Percentiles rank a stretch among this genome's conserved stretches.
Evolutionary conservation across 2,113 vertebrate genomes (phyloP).

Genomic region (Aphyosemion australe): DNA sequence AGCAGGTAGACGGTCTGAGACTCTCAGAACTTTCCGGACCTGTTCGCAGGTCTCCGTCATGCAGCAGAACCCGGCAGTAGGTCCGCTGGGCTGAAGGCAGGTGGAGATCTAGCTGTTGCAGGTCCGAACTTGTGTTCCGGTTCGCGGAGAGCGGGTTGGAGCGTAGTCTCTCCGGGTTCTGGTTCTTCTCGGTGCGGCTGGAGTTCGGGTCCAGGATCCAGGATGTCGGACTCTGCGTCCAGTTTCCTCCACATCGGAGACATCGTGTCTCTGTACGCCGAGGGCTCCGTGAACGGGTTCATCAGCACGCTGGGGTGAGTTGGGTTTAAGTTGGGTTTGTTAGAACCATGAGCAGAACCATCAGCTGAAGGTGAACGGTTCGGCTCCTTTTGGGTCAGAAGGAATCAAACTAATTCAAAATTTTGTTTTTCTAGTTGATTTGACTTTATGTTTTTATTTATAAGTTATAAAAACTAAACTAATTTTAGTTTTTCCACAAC

Average conservation of each 20-base stretch:
- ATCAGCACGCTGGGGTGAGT: slow-evolving; percentile 94
- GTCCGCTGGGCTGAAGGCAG: neutral
- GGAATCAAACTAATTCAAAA: too few relatives aligned
- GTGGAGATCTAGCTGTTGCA: neutral
- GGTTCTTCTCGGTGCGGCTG: neutral
- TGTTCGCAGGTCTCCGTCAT: neutral
- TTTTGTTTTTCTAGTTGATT: too few relatives aligned
- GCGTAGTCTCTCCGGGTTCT: slow-evolving; percentile 3
- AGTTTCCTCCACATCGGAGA: slow-evolving; percentile 94
- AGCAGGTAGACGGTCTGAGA: too few relatives aligned
- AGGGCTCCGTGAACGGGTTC: slow-evolving; percentile 91
- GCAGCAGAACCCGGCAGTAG: slow-evolving; percentile 27
- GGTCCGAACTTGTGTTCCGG: neutral
- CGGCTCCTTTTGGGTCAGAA: too few relatives aligned
- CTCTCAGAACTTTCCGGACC: neutral
- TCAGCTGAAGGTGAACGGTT: too few relatives aligned
- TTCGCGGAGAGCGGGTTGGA: neutral
- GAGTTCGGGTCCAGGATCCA: slow-evolving; percentile 8
- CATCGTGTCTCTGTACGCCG: slow-evolving; percentile 91
- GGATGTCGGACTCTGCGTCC: slow-evolving; percentile 90
- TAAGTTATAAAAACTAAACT: too few relatives aligned
- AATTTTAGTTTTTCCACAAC: too few relatives aligned
- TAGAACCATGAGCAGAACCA: too few relatives aligned
- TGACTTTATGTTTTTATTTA: too few relatives aligned
- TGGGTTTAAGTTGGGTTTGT: too few relatives aligned